Evolutionary conservation across 2,888 invertebrate genomes (phyloP), one percentile per base, ranked within the genome.

Genomic region (Ptilodon capucinus): DNA sequence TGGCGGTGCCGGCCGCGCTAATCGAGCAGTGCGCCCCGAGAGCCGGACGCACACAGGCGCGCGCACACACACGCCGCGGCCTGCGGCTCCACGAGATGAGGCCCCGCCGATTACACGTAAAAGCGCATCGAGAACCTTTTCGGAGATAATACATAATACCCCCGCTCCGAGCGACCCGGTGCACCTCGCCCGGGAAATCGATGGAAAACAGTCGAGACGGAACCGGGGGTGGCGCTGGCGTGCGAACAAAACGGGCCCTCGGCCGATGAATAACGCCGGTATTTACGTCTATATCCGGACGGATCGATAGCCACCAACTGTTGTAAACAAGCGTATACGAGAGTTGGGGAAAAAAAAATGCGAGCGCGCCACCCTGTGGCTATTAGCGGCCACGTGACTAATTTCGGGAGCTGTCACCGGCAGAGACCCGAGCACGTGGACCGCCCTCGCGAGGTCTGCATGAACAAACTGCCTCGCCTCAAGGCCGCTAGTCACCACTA

Each of bases 371-470:
- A 73, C 79, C 84, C 85, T 64, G 75, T 75, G 77, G 81, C 86
- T 83, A 86, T 87, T 86, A 86, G 71, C 76, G 74, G 87, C 82
- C 91, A 91, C 91, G 91, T 89, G 91, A 88, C 89, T 87, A 82
- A 91, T 91, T 90, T 88, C 67, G 83, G 81, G 81, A 86, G 82
- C 91, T 91, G 91, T 91, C 91, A 91, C 72, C 63, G 61, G 68
- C 91, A 91, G 86, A 51, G 65, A 54, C 63, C 60, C 54, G 63
- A 67, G 75, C 86, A 85, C 87, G 88, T 84, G 87, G 81, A 63
- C 68, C 47, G 59, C 49, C 44, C 40, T 36, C 49, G 41, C 45
- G 46, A 56, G 54, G 50, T 46, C 43, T 43, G 50, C 55, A 54
- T 54, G 56, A 48, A 51, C 53, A 48, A 41, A 44, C 49, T 64